Evolutionary conservation across 1,140 invertebrate genomes (phyloP), one percentile per base, ranked within the genome.

Genomic region (Nixonia krombeini): DNA sequence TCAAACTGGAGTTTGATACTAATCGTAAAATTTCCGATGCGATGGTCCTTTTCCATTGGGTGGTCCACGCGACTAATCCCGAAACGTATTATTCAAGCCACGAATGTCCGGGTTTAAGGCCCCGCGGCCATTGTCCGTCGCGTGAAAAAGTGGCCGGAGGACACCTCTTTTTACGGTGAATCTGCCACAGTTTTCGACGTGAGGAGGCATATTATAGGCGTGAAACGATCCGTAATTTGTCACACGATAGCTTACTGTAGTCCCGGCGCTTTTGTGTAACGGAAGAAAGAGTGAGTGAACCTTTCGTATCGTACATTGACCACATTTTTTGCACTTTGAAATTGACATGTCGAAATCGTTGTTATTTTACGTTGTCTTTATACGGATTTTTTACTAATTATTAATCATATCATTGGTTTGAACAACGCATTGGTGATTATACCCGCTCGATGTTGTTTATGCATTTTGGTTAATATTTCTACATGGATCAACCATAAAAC

Each of bases 201-300:
- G 70, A 72, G 70, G 55, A 69, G 70, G 77, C 77, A 77, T 79
- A 77, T 75, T 77, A 75, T 75, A 72, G 70, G 72, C 75, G 77
- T 79, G 77, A 79, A 79, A 76, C 70, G 72, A 79, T 75, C 73
- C 73, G 75, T 79, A 76, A 76, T 75, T 79, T 76, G 74, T 76
- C 74, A 76, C 58, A 56, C 55, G 44, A 62, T 62, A 59, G 21
- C 46, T 50, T 50, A 50, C 23, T 33, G 33, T 15, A n/a, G 31
- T 37, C 35, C 17, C 25, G 29, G 25, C 46, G 37, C 15, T 49
- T 50, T 50, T 15, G 21, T 18, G 1, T 4, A 16, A 49, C 37
- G 28, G 28, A 25, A 44, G 7, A 5, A 13, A 4, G 9, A 44
- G 16, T 10, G 16, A 44, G 25, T 8, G 41, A 53, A 15, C 25